Conservation (phyloP, 2,797 vertebrate species). For the Coracias cyanogaster region DNA sequence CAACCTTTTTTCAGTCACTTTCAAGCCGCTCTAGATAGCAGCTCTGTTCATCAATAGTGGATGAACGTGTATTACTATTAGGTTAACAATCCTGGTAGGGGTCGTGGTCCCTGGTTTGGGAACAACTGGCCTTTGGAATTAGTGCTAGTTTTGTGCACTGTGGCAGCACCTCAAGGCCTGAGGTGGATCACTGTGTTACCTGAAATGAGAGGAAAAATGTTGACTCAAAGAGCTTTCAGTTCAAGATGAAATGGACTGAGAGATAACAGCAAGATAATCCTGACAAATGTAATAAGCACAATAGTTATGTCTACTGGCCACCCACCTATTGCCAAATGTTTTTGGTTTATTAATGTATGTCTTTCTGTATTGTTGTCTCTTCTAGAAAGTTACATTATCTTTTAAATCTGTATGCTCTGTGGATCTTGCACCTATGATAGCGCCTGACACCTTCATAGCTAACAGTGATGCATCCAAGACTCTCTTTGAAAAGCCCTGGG, state of each 20-base stretch:
- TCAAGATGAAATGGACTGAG: background rate
- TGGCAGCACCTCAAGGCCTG: background rate
- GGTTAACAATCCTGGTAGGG: background rate
- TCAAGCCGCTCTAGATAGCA: background rate
- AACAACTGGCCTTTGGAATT: background rate
- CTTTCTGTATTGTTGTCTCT: background rate
- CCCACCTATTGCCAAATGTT: background rate
- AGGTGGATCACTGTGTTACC: background rate
- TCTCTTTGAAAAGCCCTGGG: background rate
- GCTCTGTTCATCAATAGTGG: background rate
- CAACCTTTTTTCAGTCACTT: background rate
- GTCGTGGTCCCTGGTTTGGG: background rate
- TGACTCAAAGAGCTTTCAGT: background rate
- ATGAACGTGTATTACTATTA: background rate
- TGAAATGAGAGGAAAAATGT: background rate
- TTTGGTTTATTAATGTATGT: background rate
- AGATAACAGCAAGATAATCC: background rate
- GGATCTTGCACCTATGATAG: background rate
- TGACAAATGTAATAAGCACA: background rate
- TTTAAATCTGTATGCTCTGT: background rate
- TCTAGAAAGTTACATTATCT: background rate
- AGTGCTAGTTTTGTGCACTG: background rate
- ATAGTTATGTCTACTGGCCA: background rate
- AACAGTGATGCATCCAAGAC: background rate
- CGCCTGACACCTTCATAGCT: background rate